These are phyloP conservation scores for Poeciliopsis prolifica DNA, from an alignment of 2,113 vertebrate genomes.

Conservation along the genomic window DNA sequence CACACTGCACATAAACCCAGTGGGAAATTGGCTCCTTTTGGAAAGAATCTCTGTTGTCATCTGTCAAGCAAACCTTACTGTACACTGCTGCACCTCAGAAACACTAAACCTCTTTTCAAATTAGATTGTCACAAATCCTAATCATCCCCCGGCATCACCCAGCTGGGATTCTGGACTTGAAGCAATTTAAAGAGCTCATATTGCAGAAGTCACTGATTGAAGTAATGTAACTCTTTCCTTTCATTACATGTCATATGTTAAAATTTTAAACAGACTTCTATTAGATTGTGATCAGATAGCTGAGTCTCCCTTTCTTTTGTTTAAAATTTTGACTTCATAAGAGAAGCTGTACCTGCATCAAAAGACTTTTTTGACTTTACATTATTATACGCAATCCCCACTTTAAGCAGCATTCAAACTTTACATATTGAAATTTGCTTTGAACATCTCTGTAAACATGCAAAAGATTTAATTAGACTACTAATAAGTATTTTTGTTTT, in stretches of 20 bases:
- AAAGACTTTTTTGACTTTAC: too few relatives aligned
- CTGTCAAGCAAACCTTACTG: constrained; percentile 13
- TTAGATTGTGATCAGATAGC: background rate
- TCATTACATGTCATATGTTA: background rate
- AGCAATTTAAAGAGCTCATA: background rate
- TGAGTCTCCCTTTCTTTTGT: background rate
- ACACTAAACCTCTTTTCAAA: background rate
- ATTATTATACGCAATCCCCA: too few relatives aligned
- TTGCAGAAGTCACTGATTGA: background rate
- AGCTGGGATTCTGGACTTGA: background rate
- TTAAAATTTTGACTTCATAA: too few relatives aligned
- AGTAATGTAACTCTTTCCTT: background rate
- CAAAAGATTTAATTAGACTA: too few relatives aligned
- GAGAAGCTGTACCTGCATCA: too few relatives aligned
- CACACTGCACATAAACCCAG: constrained; percentile 2
- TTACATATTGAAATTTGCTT: too few relatives aligned
- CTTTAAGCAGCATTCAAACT: too few relatives aligned
- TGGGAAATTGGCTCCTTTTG: background rate
- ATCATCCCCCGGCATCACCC: background rate
- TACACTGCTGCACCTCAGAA: background rate
- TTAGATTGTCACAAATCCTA: background rate
- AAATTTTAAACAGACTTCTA: background rate
- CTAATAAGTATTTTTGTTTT: too few relatives aligned
- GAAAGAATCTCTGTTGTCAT: constrained; percentile 12
- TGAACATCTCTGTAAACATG: too few relatives aligned